These are phyloP conservation scores for Syndactyla subalaris DNA, from an alignment of 2,797 vertebrate species.

Conservation along the genomic window DNA sequence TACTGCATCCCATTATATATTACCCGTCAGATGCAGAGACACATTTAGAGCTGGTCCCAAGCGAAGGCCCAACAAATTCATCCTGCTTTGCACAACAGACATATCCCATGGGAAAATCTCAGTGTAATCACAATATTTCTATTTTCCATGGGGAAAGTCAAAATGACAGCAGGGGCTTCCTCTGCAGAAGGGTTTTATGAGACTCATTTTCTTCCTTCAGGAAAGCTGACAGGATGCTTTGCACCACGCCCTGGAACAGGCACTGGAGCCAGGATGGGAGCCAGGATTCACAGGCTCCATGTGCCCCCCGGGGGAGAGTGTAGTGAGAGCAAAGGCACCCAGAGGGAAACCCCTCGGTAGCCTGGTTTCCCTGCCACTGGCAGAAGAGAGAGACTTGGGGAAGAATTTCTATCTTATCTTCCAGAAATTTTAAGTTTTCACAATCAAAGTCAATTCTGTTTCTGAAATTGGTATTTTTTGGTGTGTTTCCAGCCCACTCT, in stretches of 20 bases:
- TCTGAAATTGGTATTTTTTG: not conserved
- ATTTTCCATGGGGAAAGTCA: not conserved
- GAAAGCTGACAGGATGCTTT: not conserved
- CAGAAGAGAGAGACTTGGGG: not conserved
- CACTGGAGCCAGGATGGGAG: not conserved
- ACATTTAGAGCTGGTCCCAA: not conserved
- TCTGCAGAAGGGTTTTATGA: not conserved
- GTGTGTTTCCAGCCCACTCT: not conserved
- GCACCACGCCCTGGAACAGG: not conserved
- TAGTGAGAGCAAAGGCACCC: not conserved
- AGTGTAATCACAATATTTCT: not conserved
- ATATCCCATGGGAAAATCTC: not conserved
- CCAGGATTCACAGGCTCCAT: not conserved
- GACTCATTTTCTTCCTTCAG: not conserved
- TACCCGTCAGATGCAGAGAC: not conserved
- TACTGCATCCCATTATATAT: not conserved
- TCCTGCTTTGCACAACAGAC: not conserved
- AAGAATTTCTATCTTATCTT: not conserved
- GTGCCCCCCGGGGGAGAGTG: fast-evolving
- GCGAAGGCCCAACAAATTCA: not conserved
- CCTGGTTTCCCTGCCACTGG: fast-evolving
- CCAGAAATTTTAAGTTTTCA: not conserved
- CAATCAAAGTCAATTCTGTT: not conserved
- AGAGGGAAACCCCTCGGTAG: not conserved
- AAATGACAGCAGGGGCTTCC: not conserved